Evolutionary conservation across 2,888 invertebrate species (phyloP).

Genomic region (Podotricha telesiphe): DNA sequence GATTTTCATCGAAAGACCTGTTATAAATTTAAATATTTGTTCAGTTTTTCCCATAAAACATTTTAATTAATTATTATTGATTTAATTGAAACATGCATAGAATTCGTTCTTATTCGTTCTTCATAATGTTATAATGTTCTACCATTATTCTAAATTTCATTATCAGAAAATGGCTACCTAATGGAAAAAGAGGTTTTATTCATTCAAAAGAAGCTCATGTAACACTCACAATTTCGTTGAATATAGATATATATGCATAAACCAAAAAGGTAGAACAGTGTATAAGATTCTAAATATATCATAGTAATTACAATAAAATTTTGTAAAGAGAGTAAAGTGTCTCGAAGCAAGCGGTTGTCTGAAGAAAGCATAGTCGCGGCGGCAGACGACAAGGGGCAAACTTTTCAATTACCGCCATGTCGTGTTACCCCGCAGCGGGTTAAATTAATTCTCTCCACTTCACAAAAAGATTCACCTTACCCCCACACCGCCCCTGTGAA

Average conservation of each 20-base stretch:
- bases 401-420: slow-evolving; percentile 83
- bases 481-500: slow-evolving; percentile 63
- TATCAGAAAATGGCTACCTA: too few species aligned
- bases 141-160: too few species aligned
- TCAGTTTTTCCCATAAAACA: not conserved
- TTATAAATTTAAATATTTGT: not conserved
- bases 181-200: too few species aligned
- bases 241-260: not conserved
- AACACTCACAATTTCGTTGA: not conserved
- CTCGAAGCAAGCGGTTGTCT: slow-evolving; percentile 58
- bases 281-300: slow-evolving; percentile 29
- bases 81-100: not conserved
- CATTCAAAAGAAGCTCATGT: too few species aligned
- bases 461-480: slow-evolving; percentile 83
- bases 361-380: slow-evolving; percentile 59
- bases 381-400: slow-evolving; percentile 81
- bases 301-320: slow-evolving; percentile 56
- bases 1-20: not conserved
- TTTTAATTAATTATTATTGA: not conserved
- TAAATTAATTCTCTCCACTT: slow-evolving; percentile 84
- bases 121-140: too few species aligned
- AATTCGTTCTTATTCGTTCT: too few species aligned
- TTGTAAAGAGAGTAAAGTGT: slow-evolving; percentile 50
- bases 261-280: slow-evolving; percentile 26
- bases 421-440: slow-evolving; percentile 84